A percentile compares a stretch with the other conserved stretches of the same genome.
Evolutionary conservation across 2,797 vertebrate species (phyloP).

Genomic region (Acrossocheilus wenchowensis): DNA sequence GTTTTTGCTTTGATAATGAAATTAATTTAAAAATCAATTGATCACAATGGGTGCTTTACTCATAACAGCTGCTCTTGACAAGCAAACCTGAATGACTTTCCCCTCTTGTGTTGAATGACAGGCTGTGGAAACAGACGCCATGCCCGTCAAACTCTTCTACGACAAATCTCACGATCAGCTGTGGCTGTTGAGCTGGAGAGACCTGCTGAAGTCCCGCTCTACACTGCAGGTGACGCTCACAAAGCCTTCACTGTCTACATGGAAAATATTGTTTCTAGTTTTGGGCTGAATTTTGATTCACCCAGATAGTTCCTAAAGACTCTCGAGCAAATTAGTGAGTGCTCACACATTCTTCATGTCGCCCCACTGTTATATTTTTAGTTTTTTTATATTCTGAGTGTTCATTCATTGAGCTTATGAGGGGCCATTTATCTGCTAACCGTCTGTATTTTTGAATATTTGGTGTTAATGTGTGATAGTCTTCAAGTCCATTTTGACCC

Average conservation of each 20-base stretch:
- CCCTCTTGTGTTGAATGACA: slow-evolving; percentile 61
- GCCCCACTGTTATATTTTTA: neutral
- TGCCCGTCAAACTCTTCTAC: slow-evolving; percentile 90
- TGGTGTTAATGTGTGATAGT: neutral
- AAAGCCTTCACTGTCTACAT: neutral
- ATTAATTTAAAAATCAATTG: neutral
- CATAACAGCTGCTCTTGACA: neutral
- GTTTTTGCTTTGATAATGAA: neutral
- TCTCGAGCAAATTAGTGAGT: neutral
- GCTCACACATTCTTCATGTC: neutral
- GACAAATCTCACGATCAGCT: slow-evolving; percentile 98
- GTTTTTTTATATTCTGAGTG: too few species aligned
- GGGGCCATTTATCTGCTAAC: neutral
- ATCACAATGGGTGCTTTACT: neutral
- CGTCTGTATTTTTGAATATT: neutral
- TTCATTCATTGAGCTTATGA: neutral
- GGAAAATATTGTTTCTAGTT: neutral
- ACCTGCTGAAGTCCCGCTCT: slow-evolving; percentile 80
- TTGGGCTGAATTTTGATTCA: neutral
- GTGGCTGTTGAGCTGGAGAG: slow-evolving; percentile 94
- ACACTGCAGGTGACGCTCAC: slow-evolving; percentile 84
- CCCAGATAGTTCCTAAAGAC: neutral
- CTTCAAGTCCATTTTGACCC: neutral
- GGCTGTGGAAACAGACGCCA: slow-evolving; percentile 88
- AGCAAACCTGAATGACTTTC: neutral